Evolutionary conservation across 2,888 invertebrate species (phyloP).

Genomic region (Aphrophora alni): DNA sequence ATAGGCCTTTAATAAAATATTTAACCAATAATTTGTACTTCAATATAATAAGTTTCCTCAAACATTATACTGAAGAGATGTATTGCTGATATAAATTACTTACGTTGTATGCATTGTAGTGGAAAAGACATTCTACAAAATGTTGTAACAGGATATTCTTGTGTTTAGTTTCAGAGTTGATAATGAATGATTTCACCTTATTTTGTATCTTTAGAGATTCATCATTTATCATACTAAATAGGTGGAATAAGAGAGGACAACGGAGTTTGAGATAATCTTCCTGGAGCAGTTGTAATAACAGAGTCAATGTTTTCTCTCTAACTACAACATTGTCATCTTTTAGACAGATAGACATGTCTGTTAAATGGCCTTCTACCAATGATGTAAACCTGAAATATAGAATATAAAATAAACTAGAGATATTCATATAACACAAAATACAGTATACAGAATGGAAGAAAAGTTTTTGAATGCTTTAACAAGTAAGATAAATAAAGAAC

Average conservation of each 20-base stretch:
- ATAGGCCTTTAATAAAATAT: no score
- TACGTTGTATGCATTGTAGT: constrained; percentile 63
- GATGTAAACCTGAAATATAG: constrained; percentile 66
- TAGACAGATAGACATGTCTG: constrained; percentile 70
- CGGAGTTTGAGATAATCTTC: constrained; percentile 75
- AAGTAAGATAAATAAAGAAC: no score
- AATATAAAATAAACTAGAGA: no score
- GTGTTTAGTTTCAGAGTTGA: constrained; percentile 66
- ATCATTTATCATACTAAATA: constrained; percentile 67
- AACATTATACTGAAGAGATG: no score
- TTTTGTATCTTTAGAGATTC: constrained; percentile 63
- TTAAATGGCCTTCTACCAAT: constrained; percentile 70
- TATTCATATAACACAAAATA: no score
- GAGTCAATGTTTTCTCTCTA: constrained; percentile 69
- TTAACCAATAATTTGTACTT: no score
- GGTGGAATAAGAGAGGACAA: constrained; percentile 71
- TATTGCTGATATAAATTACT: no score
- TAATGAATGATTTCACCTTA: constrained; percentile 71
- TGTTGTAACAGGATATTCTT: constrained; percentile 69
- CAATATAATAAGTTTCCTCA: no score
- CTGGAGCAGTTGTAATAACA: constrained; percentile 70
- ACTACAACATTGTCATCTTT: constrained; percentile 63
- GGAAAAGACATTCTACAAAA: constrained; percentile 74
- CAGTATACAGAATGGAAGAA: no score
- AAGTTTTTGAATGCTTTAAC: no score